A percentile compares a stretch with the other conserved stretches of the same genome.
Evolutionary conservation across 2,888 invertebrate genomes (phyloP).

Genomic region (Nomada ruficornis): DNA sequence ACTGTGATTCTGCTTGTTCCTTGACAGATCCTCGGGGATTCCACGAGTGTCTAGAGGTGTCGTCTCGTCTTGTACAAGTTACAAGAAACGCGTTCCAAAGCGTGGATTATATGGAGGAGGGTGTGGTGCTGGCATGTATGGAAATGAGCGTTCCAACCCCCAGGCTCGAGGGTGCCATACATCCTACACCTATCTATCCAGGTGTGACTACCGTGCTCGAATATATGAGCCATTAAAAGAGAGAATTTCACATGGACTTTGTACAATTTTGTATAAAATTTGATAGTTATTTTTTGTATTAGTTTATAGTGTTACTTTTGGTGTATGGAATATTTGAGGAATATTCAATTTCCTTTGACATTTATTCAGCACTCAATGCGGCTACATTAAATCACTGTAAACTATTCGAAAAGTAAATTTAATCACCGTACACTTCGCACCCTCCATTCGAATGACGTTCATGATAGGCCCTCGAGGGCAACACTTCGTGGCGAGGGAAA

Average conservation of each 20-base stretch:
- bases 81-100: slow-evolving; percentile 46
- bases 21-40: slow-evolving; percentile 16
- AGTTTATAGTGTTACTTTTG: no score
- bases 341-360: no score
- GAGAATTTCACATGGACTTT: neutral
- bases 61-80: slow-evolving; percentile 31
- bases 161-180: slow-evolving; percentile 31
- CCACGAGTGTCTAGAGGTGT: slow-evolving; percentile 37
- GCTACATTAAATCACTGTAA: neutral
- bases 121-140: slow-evolving; percentile 72
- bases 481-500: slow-evolving; percentile 33
- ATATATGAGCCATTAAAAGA: slow-evolving; percentile 13
- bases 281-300: neutral
- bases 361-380: neutral
- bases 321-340: no score
- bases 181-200: neutral
- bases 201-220: neutral
- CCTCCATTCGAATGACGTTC: slow-evolving; percentile 11
- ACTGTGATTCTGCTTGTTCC: slow-evolving; percentile 39
- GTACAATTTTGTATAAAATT: neutral
- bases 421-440: slow-evolving; percentile 42
- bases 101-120: slow-evolving; percentile 46
- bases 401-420: slow-evolving; percentile 33
- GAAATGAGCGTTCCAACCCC: slow-evolving; percentile 57
- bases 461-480: slow-evolving; percentile 26